Percentiles rank a stretch among this genome's conserved stretches.
These are phyloP conservation scores for Beris chalybata DNA, from an alignment of 2,888 invertebrate species.

Conservation along the genomic window DNA sequence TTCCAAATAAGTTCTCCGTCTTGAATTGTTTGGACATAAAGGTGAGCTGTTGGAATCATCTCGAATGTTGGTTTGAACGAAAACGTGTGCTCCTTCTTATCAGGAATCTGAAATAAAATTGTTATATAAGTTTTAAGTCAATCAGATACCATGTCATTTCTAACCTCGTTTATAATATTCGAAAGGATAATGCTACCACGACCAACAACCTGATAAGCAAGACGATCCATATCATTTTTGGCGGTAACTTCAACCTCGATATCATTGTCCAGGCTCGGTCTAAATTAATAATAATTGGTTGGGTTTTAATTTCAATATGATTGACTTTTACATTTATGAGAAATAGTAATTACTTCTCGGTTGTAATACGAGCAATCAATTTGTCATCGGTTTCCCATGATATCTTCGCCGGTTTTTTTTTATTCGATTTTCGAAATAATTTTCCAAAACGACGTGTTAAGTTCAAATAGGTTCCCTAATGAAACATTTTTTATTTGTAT, in stretches of 20 bases:
- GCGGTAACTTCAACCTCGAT: conserved; percentile 76
- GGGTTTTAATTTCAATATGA: neutral
- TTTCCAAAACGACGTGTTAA: conserved; percentile 60
- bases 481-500: conserved; percentile 34
- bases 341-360: conserved; percentile 54
- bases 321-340: neutral
- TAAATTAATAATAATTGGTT: conserved; percentile 48
- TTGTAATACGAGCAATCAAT: conserved; percentile 54
- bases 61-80: conserved; percentile 70
- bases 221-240: conserved; percentile 74
- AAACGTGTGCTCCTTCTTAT: conserved; percentile 51
- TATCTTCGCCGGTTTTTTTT: conserved; percentile 53
- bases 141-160: neutral
- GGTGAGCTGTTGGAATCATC: conserved; percentile 78
- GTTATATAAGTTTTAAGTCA: neutral
- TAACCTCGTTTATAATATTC: conserved; percentile 13
- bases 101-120: conserved; percentile 46
- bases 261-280: conserved; percentile 68
- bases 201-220: conserved; percentile 80
- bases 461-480: conserved; percentile 73
- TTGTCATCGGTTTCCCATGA: conserved; percentile 16
- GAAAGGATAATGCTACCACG: conserved; percentile 77
- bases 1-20: conserved; percentile 79
- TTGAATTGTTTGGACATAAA: conserved; percentile 77
- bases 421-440: conserved; percentile 67